phyloP scores from a whole-genome alignment of 2,888 invertebrate genomes.

The Drosophila kuntzei region DNA sequence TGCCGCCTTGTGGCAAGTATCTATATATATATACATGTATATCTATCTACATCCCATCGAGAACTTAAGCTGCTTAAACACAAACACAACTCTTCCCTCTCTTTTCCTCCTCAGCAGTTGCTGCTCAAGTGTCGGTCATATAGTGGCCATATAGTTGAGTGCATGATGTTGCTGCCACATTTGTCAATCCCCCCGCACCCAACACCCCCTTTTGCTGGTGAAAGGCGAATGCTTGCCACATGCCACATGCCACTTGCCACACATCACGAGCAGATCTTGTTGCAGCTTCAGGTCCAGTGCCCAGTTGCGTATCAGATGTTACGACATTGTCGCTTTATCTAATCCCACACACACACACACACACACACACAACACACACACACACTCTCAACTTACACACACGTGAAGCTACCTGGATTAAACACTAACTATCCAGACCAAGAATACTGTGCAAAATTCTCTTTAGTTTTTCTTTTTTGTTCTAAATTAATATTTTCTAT shows the following conservation, averaged over 20 bases:
- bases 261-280: not conserved
- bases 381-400: slow-evolving; percentile 11
- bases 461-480: not conserved
- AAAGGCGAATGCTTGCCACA: slow-evolving; percentile 15
- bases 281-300: slow-evolving; percentile 10
- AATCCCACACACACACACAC: not conserved
- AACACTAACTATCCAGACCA: not conserved
- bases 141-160: slow-evolving; percentile 57
- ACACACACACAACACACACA: not conserved
- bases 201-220: not conserved
- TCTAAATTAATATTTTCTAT: not conserved
- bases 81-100: not conserved
- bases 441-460: not conserved
- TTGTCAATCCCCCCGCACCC: slow-evolving; percentile 32
- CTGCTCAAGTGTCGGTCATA: slow-evolving; percentile 53
- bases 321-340: slow-evolving; percentile 7
- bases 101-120: not conserved
- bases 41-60: slow-evolving; percentile 12
- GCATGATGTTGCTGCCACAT: slow-evolving; percentile 52
- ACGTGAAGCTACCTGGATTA: slow-evolving; percentile 1
- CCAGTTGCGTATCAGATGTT: slow-evolving; percentile 22
- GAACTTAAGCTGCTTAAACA: slow-evolving; percentile 45
- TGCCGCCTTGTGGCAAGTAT: slow-evolving; percentile 36
- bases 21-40: too few relatives aligned
- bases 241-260: slow-evolving; percentile 7